phyloP scores from a whole-genome alignment of 2,888 invertebrate genomes.

The Hypomecis punctinalis region DNA sequence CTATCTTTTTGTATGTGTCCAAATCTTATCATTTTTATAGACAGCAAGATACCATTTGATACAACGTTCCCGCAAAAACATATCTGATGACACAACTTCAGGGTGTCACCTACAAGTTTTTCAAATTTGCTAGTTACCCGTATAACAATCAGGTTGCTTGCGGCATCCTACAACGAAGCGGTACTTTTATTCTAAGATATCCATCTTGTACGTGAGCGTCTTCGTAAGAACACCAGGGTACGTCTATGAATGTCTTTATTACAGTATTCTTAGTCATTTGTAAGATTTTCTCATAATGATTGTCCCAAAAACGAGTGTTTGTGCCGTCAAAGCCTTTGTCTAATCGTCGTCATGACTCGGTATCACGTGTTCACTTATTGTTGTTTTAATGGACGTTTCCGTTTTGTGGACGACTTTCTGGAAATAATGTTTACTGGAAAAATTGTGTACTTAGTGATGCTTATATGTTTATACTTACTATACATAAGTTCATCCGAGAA shows the following conservation, averaged over 20 bases:
- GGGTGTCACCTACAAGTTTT: conserved; percentile 44
- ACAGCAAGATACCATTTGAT: conserved; percentile 14
- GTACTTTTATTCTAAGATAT: conserved; percentile 84
- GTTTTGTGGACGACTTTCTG: conserved; percentile 43
- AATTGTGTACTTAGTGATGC: neutral
- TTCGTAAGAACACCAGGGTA: conserved; percentile 78
- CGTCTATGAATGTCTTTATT: conserved; percentile 85
- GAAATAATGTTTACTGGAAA: conserved; percentile 34
- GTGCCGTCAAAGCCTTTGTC: conserved; percentile 82
- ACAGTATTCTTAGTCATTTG: conserved; percentile 82
- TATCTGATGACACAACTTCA: conserved; percentile 19
- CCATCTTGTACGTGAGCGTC: conserved; percentile 82
- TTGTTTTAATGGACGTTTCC: conserved; percentile 49
- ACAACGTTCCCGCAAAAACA: conserved; percentile 15
- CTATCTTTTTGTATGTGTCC: neutral
- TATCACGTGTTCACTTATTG: conserved; percentile 62
- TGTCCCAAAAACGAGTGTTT: conserved; percentile 82
- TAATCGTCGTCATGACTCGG: conserved; percentile 76
- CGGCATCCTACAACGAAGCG: conserved; percentile 78
- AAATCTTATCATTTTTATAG: conserved; percentile 24
- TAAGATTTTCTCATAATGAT: conserved; percentile 85
- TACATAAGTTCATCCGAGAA: no score
- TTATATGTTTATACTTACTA: no score
- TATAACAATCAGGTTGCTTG: conserved; percentile 71
- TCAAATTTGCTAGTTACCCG: conserved; percentile 57